Percentiles rank a stretch among this genome's conserved stretches.
phyloP scores from a whole-genome alignment of 2,888 invertebrate genomes.

The Thalpophila matura region DNA sequence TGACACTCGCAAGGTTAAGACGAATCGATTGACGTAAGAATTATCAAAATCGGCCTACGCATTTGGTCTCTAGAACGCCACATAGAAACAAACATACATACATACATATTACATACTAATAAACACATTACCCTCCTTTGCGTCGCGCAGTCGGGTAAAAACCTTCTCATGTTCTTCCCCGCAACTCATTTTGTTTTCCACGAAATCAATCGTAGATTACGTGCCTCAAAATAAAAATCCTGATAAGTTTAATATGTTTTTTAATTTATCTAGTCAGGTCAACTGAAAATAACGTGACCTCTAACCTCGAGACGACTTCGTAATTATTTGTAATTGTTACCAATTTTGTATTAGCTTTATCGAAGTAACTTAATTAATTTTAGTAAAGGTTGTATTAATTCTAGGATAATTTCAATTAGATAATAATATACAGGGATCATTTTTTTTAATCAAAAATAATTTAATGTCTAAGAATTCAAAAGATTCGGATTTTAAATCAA shows the following conservation, averaged over 20 bases:
- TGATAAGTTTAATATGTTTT: conserved; percentile 17
- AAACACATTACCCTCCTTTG: too few species aligned
- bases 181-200: too few species aligned
- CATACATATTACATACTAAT: too few species aligned
- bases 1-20: too few species aligned
- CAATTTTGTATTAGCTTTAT: conserved; percentile 14
- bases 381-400: conserved; percentile 12
- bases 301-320: conserved; percentile 38
- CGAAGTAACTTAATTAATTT: conserved; percentile 34
- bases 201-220: conserved; percentile 1
- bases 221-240: neutral
- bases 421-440: neutral
- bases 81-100: too few species aligned
- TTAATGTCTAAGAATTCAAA: neutral
- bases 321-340: conserved; percentile 37
- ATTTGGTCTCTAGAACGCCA: too few species aligned
- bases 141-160: too few species aligned
- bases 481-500: neutral
- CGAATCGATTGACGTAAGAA: too few species aligned
- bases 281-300: conserved; percentile 13
- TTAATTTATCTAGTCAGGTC: conserved; percentile 13
- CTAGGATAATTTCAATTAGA: neutral
- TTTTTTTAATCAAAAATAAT: neutral
- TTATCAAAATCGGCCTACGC: too few species aligned
- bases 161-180: too few species aligned